Base-by-base conservation (phyloP, 2,797 vertebrate species). In the Sebastolobus alascanus region DNA sequence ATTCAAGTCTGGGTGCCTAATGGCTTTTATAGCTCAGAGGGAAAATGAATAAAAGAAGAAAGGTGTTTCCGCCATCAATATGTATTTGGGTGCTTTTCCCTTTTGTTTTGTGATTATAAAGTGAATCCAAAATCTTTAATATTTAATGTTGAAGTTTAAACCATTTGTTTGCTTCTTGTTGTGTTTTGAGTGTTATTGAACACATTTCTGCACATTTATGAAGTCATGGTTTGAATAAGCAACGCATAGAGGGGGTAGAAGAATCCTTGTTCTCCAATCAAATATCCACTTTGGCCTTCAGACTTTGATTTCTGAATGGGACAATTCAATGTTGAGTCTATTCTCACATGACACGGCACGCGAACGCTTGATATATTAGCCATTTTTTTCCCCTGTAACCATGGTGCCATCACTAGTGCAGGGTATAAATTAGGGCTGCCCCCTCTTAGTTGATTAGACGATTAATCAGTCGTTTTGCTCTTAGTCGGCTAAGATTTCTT, bases 51-150 rank as follows among this genome's bases (percentile, higher is more conserved):
- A 87, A 85, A 89, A 88, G 71, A 88, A 73, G 63, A 85, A 83
- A 87, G 55, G 81, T 90, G 79, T 86, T 86, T 83, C 76, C 61
- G 58, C 69, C 79, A 90, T 93, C 85, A 89, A 65, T 91, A 89
- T 92, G 90, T 87, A 90, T 94, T 89, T 88, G 84, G 63, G 61
- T 73, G 65, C 73, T 65, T 84, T 82, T 31, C n/a, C 20, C 3
- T 76, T 71, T 79, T 50, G 37, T 79, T 87, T 84, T 85, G 79
- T 80, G 73, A 77, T 78, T 74, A 72, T 59, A 72, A 87, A 90
- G 40, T 69, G 4, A 73, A 79, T 86, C 70, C 54, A 63, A 73
- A 76, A 73, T 70, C n/a, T 68, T 59, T 29, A 2, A 33, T 55
- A 10, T 56, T 86, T 59, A 1, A 50, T 67, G 8, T 27, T 31